Conservation (phyloP, 2,113 vertebrate species). For the Corynorhinus townsendii region DNA sequence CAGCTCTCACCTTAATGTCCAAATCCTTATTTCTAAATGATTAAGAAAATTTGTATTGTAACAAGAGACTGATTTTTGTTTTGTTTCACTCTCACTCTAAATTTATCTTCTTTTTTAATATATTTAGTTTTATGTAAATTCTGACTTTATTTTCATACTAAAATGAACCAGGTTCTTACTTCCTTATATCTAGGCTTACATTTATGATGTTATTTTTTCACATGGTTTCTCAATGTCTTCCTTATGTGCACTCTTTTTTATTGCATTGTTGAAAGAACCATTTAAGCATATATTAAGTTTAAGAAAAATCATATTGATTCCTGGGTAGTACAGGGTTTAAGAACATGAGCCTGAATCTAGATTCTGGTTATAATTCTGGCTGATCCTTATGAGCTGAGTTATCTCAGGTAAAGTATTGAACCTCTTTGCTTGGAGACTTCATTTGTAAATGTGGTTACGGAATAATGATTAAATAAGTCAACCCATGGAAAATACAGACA, state of each 20-base stretch:
- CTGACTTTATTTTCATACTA: neutral
- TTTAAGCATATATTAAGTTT: neutral
- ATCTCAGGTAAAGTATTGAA: neutral
- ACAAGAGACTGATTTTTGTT: neutral
- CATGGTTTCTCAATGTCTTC: neutral
- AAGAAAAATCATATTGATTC: neutral
- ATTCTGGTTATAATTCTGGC: neutral
- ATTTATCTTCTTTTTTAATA: neutral
- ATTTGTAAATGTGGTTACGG: neutral
- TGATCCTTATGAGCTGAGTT: neutral
- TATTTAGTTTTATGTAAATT: neutral
- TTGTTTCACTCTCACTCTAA: neutral
- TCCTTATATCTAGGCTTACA: neutral
- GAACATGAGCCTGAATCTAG: neutral
- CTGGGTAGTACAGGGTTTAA: neutral
- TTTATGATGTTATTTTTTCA: neutral
- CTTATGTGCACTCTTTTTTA: neutral
- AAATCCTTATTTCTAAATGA: neutral
- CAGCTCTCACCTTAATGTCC: neutral
- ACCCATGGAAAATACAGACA: neutral
- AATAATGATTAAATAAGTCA: neutral
- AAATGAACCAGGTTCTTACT: neutral
- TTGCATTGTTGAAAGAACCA: neutral
- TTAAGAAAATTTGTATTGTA: neutral
- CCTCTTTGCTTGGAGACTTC: neutral